Base-by-base conservation (phyloP, 2,113 vertebrate species). In the Odontophorus gujanensis region DNA sequence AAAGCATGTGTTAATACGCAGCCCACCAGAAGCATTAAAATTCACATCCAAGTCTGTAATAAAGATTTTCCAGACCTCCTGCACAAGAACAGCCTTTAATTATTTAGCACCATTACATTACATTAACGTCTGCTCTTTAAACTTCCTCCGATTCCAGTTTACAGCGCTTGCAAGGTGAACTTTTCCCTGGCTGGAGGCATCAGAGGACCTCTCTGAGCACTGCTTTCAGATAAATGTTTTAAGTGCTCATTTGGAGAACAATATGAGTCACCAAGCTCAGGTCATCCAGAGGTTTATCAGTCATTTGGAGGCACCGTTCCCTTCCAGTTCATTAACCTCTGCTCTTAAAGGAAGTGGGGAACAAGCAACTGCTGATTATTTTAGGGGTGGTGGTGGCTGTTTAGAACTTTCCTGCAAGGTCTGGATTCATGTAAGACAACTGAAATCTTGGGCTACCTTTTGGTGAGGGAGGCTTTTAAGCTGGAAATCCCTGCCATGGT, bases 11-110 rank as follows among this genome's bases (percentile, higher is more conserved):
- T 89, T 91, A 87, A 92, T 76, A 82, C 58, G 45, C 89, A 87
- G 89, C 89, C 87, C 90, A 92, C 72, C 67, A 69, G n/a, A 82
- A 87, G 55, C n/a, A 95, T 87, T 82, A 80, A 85, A 89, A 96
- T 89, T 89, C 90, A 85, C 81, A 80, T 69, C 65, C 66, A 77
- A 93, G 68, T 53, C 93, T 69, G 71, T 66, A 89, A 91, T 53
- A 89, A 89, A 13, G n/a, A 76, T 94, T 82, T 82, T 89, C 63
- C 92, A 94, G 71, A 80, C 63, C 90, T 96, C 59, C 87, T 80
- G 81, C 67, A 28, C 36, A 76, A 80, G 40, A 92, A 92, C 15
- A 59, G 67, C 50, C 43, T 82, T 91, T 71, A 96, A 95, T 92
- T 92, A 89, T 85, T 92, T 58, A 94, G 45, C 28, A 55, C 59